Evolutionary conservation across 2,113 vertebrate species (phyloP).

Genomic region (Agelaius phoeniceus): DNA sequence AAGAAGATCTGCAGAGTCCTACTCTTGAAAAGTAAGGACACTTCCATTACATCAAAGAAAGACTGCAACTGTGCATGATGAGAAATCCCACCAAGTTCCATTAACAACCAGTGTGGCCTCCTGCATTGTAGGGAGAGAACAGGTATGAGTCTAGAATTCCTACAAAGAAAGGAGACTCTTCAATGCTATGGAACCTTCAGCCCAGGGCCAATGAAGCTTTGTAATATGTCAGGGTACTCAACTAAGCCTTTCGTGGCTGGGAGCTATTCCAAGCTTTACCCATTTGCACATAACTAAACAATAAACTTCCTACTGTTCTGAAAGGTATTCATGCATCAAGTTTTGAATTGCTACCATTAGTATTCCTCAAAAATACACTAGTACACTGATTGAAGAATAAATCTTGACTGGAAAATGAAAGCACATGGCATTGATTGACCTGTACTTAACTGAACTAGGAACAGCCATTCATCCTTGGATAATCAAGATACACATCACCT

Average conservation of each 20-base stretch:
- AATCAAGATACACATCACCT: rapidly evolving
- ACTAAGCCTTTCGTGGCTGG: neutral
- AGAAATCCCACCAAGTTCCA: neutral
- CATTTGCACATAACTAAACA: neutral
- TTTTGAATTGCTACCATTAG: neutral
- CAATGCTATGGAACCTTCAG: neutral
- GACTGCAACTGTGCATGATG: neutral
- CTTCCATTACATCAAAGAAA: neutral
- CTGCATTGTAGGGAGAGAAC: neutral
- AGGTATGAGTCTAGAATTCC: neutral
- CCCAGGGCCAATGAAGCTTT: neutral
- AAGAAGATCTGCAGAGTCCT: neutral
- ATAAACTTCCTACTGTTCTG: neutral
- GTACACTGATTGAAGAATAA: neutral
- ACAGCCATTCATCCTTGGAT: neutral
- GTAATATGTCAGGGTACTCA: neutral
- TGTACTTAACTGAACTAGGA: neutral
- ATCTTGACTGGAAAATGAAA: neutral
- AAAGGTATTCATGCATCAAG: neutral
- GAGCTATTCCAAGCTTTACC: neutral
- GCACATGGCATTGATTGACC: neutral
- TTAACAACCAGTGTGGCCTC: neutral
- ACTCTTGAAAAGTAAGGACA: neutral
- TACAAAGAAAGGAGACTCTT: neutral
- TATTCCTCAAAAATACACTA: neutral